These are phyloP conservation scores for Hermatobates lingyangjiaoensis DNA, from an alignment of 1,140 invertebrate species.

Conservation along the genomic window DNA sequence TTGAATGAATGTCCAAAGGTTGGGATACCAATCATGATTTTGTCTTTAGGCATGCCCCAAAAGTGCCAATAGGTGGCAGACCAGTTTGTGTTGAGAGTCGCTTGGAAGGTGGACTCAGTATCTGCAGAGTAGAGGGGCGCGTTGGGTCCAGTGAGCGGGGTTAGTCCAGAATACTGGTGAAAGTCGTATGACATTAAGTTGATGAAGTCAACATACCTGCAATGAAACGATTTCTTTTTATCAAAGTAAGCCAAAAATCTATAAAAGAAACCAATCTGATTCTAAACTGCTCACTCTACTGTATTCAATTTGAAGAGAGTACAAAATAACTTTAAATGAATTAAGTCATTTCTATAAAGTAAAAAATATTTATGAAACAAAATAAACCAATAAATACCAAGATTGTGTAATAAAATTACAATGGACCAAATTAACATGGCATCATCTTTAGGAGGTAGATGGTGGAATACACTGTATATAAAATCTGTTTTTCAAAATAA, in stretches of 20 bases:
- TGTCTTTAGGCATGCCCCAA: constrained; percentile 59
- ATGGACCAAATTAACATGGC: background rate
- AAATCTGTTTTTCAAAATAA: too few relatives aligned
- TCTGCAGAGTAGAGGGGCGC: constrained; percentile 45
- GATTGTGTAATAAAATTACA: background rate
- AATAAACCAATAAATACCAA: background rate
- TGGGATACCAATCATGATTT: constrained; percentile 74
- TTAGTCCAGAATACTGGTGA: constrained; percentile 53
- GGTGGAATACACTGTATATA: too few relatives aligned
- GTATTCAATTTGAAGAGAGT: background rate
- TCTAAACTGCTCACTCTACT: too few relatives aligned
- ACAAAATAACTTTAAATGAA: background rate
- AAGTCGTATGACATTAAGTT: constrained; percentile 83
- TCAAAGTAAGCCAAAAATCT: background rate
- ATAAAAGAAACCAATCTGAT: too few relatives aligned
- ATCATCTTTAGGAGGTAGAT: too few relatives aligned
- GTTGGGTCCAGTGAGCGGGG: constrained; percentile 66
- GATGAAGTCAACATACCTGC: constrained; percentile 56
- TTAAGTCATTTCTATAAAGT: background rate
- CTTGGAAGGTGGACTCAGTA: constrained; percentile 41
- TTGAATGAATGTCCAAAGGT: constrained; percentile 72
- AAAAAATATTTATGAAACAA: background rate
- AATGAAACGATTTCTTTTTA: constrained; percentile 17
- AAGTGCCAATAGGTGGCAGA: constrained; percentile 58
- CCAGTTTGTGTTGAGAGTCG: constrained; percentile 63